Conservation (phyloP, 2,888 invertebrate genomes). For the Rugalucina vietnamica region DNA sequence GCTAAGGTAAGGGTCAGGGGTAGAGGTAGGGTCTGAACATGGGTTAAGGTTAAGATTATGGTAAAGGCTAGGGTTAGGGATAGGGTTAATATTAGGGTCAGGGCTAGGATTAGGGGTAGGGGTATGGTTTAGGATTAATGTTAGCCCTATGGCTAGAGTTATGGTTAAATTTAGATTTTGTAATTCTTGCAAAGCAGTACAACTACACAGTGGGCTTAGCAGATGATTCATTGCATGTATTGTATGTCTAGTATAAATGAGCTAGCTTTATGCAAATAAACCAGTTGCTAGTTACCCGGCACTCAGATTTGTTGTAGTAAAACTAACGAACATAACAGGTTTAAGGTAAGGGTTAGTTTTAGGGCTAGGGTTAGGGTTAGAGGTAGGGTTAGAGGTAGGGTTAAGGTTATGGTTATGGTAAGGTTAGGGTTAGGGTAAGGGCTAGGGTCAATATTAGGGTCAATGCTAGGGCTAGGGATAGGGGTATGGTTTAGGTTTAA, state of each 20-base stretch:
- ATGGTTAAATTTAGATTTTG: slow-evolving; percentile 53
- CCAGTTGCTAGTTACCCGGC: no score
- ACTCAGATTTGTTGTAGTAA: no score
- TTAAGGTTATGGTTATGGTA: slow-evolving; percentile 43
- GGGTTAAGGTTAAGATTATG: slow-evolving; percentile 61
- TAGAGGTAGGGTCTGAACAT: slow-evolving; percentile 53
- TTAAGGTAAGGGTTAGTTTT: slow-evolving; percentile 45
- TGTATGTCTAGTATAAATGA: no score
- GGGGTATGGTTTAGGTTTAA: no score
- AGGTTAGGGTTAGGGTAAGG: slow-evolving; percentile 27
- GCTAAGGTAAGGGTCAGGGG: slow-evolving; percentile 34
- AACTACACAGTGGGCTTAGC: no score
- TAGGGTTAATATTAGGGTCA: slow-evolving; percentile 28
- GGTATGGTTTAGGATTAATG: slow-evolving; percentile 54
- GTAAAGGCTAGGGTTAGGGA: slow-evolving; percentile 40
- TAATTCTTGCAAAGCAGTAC: no score
- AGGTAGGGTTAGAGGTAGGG: slow-evolving; percentile 51
- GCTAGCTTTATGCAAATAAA: no score
- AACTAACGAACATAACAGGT: no score
- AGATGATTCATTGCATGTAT: no score
- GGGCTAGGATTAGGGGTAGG: slow-evolving; percentile 42
- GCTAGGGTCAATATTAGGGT: slow-evolving; percentile 32
- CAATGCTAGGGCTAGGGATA: slow-evolving; percentile 55
- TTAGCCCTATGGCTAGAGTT: slow-evolving; percentile 40
- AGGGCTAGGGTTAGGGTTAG: slow-evolving; percentile 47